These are phyloP conservation scores for Caracal caracal DNA, from an alignment of 2,113 vertebrate genomes.

Conservation along the genomic window DNA sequence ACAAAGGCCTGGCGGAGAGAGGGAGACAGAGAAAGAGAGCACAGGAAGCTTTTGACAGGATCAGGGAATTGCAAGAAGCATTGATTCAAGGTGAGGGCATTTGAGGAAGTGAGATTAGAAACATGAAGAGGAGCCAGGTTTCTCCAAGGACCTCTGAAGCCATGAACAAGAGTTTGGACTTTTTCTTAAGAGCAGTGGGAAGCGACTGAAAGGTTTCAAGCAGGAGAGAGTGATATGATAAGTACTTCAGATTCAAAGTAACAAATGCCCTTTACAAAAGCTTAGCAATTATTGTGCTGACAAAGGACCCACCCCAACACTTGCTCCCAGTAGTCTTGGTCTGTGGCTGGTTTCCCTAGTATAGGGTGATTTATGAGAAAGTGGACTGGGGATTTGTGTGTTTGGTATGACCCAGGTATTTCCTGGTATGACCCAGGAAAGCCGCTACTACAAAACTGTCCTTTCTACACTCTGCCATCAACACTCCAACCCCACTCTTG, in stretches of 20 bases:
- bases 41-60: neutral
- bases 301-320: neutral
- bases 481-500: neutral
- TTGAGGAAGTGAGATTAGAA: neutral
- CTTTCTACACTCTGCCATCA: neutral
- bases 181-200: slow-evolving; percentile 6
- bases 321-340: neutral
- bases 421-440: neutral
- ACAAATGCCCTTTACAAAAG: slow-evolving; percentile 24
- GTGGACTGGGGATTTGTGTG: neutral
- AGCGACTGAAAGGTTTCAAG: neutral
- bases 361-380: neutral
- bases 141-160: neutral
- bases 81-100: neutral
- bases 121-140: neutral
- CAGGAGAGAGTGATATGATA: neutral
- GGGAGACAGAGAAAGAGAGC: neutral
- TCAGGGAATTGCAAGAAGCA: neutral
- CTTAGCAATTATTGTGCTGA: neutral
- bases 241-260: slow-evolving; percentile 12
- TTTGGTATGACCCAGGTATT: neutral
- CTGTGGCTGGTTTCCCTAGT: neutral
- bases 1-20: neutral
- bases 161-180: neutral
- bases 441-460: neutral